phyloP scores from a whole-genome alignment of 23 tunicate genomes.

The Halocynthia aurantium region DNA sequence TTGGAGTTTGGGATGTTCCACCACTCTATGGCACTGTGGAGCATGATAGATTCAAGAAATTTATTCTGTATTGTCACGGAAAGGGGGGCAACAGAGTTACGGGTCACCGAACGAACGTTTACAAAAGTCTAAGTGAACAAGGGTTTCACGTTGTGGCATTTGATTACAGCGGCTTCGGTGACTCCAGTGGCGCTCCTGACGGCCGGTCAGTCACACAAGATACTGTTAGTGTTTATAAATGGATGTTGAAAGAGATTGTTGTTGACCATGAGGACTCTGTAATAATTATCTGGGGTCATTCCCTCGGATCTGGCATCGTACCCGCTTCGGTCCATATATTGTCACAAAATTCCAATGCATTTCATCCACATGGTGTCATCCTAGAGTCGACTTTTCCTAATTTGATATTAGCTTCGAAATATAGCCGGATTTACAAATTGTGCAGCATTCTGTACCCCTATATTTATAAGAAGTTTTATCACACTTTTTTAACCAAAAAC shows the following conservation, averaged over 20 bases:
- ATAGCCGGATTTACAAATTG: not conserved
- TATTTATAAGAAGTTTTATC: conserved; percentile 5
- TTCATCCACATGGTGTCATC: conserved; percentile 53
- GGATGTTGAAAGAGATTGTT: conserved; percentile 32
- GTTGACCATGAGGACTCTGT: conserved; percentile 6
- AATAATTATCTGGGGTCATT: conserved; percentile 83
- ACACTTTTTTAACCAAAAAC: conserved; percentile 8
- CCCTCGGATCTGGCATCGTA: conserved; percentile 63
- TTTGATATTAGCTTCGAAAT: conserved; percentile 29
- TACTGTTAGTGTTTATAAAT: conserved; percentile 47
- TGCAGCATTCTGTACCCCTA: conserved; percentile 36
- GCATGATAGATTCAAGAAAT: conserved; percentile 24
- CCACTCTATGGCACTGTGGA: conserved; percentile 16
- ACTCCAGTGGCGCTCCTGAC: conserved; percentile 53
- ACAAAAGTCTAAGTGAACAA: conserved; percentile 2
- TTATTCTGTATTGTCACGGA: conserved; percentile 81
- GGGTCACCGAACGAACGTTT: conserved; percentile 53
- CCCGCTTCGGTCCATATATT: conserved; percentile 42
- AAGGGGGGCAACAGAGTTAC: conserved; percentile 59
- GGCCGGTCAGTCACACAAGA: conserved; percentile 45
- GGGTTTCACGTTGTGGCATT: conserved; percentile 81
- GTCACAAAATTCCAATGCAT: not conserved
- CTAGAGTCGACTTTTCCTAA: conserved; percentile 74
- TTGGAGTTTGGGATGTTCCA: conserved; percentile 69
- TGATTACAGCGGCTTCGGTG: conserved; percentile 92